Percentiles rank a stretch among this genome's conserved stretches.
phyloP scores from a whole-genome alignment of 2,113 vertebrate species.

The Nibea coibor region DNA sequence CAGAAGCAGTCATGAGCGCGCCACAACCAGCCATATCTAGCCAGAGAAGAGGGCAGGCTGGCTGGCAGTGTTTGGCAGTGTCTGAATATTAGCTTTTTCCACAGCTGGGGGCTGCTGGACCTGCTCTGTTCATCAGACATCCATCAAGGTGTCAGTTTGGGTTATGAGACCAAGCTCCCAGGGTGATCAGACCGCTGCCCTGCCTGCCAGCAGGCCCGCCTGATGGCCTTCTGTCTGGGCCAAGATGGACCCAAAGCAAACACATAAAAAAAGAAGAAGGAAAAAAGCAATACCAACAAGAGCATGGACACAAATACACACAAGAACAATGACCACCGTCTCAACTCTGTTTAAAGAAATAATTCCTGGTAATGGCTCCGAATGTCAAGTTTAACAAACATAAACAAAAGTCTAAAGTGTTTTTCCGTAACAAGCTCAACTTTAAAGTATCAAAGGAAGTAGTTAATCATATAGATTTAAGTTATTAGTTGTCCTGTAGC shows the following conservation, averaged over 20 bases:
- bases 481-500: conserved; percentile 51
- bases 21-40: conserved; percentile 32
- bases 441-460: conserved; percentile 47
- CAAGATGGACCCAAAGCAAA: conserved; percentile 60
- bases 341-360: conserved; percentile 3
- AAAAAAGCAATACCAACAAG: background rate
- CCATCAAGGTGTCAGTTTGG: conserved; percentile 82
- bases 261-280: conserved; percentile 11
- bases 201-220: conserved; percentile 66
- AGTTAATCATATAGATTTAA: conserved; percentile 54
- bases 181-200: conserved; percentile 66
- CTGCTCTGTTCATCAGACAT: conserved; percentile 76
- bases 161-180: conserved; percentile 76
- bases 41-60: conserved; percentile 19
- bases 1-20: conserved; percentile 53
- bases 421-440: conserved; percentile 6
- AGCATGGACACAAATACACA: conserved; percentile 22
- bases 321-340: background rate
- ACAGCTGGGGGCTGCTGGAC: conserved; percentile 73
- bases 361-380: background rate
- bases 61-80: conserved; percentile 46
- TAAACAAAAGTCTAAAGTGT: background rate
- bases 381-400: conserved; percentile 4
- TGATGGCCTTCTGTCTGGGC: conserved; percentile 66
- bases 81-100: conserved; percentile 76